Conservation (phyloP, 2,113 vertebrate species). For the Anguilla japonica region DNA sequence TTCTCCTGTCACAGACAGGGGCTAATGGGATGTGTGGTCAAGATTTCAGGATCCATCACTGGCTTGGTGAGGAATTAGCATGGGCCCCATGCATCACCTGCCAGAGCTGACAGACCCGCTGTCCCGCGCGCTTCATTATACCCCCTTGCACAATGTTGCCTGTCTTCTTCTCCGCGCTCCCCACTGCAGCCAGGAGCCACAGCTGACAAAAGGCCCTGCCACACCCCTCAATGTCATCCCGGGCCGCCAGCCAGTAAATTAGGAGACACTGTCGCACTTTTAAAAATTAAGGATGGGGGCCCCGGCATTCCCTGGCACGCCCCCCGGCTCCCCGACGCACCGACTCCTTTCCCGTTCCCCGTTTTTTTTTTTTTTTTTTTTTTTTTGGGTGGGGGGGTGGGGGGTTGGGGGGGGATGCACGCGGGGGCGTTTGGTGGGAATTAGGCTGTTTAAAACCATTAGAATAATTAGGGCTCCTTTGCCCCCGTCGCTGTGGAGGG, state of each 20-base stretch:
- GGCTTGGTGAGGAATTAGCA: constrained; percentile 90
- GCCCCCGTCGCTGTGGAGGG: constrained; percentile 78
- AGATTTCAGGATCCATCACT: constrained; percentile 98
- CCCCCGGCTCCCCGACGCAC: constrained; percentile 48
- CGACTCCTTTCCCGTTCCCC: constrained; percentile 48
- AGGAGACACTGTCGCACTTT: constrained; percentile 64
- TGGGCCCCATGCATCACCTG: constrained; percentile 92
- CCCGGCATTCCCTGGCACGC: constrained; percentile 53
- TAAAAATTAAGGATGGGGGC: constrained; percentile 76
- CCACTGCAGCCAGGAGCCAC: constrained; percentile 63
- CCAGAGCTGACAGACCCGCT: constrained; percentile 89
- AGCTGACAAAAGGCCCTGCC: constrained; percentile 70
- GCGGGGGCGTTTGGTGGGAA: constrained; percentile 67
- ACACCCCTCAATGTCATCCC: constrained; percentile 80
- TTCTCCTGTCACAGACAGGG: constrained; percentile 91
- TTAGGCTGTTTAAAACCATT: constrained; percentile 94
- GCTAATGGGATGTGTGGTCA: constrained; percentile 99
- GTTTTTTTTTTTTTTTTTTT: constrained; percentile 19
- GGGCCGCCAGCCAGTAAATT: constrained; percentile 66
- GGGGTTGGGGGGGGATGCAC: constrained; percentile 50
- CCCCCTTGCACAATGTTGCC: constrained; percentile 66
- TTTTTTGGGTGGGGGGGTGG: no score
- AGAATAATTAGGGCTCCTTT: constrained; percentile 91
- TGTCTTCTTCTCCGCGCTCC: constrained; percentile 62
- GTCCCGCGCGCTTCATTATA: constrained; percentile 86